A percentile compares a stretch with the other conserved stretches of the same genome.
Evolutionary conservation across 1,140 invertebrate genomes (phyloP).

Genomic region (Trachelipus rathkii): DNA sequence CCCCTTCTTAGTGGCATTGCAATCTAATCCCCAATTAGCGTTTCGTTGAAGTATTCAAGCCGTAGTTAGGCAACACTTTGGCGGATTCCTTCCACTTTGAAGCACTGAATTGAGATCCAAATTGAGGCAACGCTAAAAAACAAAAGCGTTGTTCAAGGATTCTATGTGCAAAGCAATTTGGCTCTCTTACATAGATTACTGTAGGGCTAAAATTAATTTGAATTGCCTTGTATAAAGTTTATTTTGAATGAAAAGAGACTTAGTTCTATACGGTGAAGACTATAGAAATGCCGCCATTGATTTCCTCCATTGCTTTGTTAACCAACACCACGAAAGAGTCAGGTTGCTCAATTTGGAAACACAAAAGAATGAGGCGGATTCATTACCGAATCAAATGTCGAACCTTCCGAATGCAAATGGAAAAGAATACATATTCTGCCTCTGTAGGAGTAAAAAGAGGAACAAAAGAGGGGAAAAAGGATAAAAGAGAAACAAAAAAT

Average conservation of each 20-base stretch:
- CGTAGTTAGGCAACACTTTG: slow-evolving; percentile 10
- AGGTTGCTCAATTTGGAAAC: slow-evolving; percentile 4
- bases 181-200: not conserved
- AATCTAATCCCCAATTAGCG: slow-evolving; percentile 12
- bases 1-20: not conserved
- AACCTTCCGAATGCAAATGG: not conserved
- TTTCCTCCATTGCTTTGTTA: slow-evolving; percentile 9
- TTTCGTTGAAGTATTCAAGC: slow-evolving; percentile 7
- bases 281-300: not conserved
- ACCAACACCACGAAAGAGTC: not conserved
- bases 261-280: not conserved
- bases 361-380: slow-evolving; percentile 1
- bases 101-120: not conserved
- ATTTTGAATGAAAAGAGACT: no score
- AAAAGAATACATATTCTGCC: no score
- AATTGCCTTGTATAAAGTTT: no score
- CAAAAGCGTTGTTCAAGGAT: not conserved
- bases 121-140: not conserved
- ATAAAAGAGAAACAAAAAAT: not conserved
- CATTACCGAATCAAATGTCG: not conserved
- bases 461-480: not conserved
- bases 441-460: no score
- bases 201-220: not conserved
- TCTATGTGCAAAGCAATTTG: not conserved
- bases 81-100: slow-evolving; percentile 11